Evolutionary conservation across 2,113 vertebrate genomes (phyloP).

Genomic region (Amia ocellicauda): DNA sequence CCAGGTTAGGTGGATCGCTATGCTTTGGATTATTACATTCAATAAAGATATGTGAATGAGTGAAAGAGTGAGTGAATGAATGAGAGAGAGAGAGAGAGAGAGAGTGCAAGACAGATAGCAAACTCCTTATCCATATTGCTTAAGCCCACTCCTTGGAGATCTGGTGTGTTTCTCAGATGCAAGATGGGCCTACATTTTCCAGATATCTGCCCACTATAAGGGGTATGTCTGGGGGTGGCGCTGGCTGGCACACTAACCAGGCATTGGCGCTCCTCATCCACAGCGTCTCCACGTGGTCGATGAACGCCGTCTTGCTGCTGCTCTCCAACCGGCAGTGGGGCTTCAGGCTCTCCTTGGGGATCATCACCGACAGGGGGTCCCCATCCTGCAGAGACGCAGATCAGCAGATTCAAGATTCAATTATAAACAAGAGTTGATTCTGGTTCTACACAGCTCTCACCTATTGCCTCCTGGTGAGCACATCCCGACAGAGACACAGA

Average conservation of each 20-base stretch:
- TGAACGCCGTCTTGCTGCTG: constrained; percentile 78
- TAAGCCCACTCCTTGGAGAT: no score
- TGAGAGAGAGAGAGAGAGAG: no score
- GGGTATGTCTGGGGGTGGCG: background rate
- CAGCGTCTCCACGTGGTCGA: constrained; percentile 81
- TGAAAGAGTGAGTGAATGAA: background rate
- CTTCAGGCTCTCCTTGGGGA: constrained; percentile 81
- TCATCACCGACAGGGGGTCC: constrained; percentile 65
- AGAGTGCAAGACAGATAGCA: no score
- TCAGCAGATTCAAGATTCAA: background rate
- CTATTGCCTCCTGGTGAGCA: constrained; percentile 1
- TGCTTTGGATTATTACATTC: background rate
- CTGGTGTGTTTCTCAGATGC: no score
- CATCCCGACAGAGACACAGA: background rate
- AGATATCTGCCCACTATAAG: background rate
- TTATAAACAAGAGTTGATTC: background rate
- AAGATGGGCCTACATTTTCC: no score
- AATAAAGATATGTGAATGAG: background rate
- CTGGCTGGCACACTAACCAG: constrained; percentile 63
- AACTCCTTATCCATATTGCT: no score
- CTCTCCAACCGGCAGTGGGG: constrained; percentile 77
- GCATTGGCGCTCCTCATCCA: constrained; percentile 85
- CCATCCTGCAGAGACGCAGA: constrained; percentile 68
- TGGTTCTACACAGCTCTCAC: background rate
- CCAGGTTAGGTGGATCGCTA: no score